Evolutionary conservation across 2,797 vertebrate genomes (phyloP), one percentile per base, ranked within the genome.

Genomic region (Silurus lanzhouensis): DNA sequence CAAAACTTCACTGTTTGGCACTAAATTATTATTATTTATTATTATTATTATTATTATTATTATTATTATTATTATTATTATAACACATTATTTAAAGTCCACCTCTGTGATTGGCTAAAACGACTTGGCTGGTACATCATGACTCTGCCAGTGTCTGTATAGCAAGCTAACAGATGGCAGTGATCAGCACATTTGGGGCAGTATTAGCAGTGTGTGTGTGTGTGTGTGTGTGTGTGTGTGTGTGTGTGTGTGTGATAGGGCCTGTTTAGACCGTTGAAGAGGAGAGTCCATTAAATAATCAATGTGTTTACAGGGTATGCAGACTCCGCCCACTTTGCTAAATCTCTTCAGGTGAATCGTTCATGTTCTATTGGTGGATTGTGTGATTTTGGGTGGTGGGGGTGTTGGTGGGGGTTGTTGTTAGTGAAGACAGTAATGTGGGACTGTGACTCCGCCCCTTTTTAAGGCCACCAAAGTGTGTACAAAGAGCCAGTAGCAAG

Each of bases 1-100:
- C 48, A 52, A 52, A 38, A 38, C 13, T 55, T 19, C n/a, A 15
- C 92, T 92, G 91, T 93, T 96, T 96, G 96, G 96, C 96, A 97
- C 95, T 81, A 92, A 89, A 91, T 22, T 44, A 52, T 52, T 52
- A 1, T 9, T 52, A 9, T 9, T 9, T 52, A 52, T 10, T 52
- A 7, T 70, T 46, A 20, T 71, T 46, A 22, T 46, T 71, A 22
- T 46, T 71, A 22, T 46, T 71, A 46, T 71, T 71, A 46, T 71
- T 72, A 25, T 76, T 57, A 10, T 27, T 76, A 75, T 75, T 74
- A 44, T 22, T 44, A 38, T 70, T 76, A 20, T 31, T 58, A 76
- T 17, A 57, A 31, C 74, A 76, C 52, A 10, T 38, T 38, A 13
- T 60, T 44, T 44, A 44, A 10, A 44, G 74, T 44, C 15, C 17